Evolutionary conservation across 2,888 invertebrate species (phyloP).

Genomic region (Lypha dubia): DNA sequence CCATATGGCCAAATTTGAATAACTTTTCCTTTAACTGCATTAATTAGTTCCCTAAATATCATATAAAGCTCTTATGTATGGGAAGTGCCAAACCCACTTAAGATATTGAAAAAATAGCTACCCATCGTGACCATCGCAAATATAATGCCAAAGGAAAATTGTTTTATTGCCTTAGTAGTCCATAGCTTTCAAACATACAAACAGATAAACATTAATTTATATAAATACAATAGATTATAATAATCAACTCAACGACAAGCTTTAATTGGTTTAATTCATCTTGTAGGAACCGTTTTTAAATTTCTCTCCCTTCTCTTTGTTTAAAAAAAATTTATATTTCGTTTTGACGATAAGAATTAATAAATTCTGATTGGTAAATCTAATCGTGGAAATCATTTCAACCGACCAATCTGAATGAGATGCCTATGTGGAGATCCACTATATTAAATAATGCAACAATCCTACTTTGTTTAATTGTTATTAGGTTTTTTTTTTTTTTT

Average conservation of each 20-base stretch:
- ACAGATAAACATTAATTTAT: too few relatives aligned
- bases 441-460: background rate
- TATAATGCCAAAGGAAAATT: too few relatives aligned
- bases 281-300: background rate
- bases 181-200: too few relatives aligned
- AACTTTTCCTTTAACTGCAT: too few relatives aligned
- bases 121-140: too few relatives aligned
- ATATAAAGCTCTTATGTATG: too few relatives aligned
- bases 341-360: conserved; percentile 31
- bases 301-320: background rate
- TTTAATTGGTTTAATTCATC: background rate
- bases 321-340: background rate
- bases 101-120: too few relatives aligned
- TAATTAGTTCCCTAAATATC: too few relatives aligned
- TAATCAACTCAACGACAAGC: background rate
- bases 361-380: conserved; percentile 53
- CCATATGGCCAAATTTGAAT: too few relatives aligned
- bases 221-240: background rate
- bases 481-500: background rate
- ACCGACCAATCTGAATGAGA: conserved; percentile 46
- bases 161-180: too few relatives aligned
- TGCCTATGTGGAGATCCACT: background rate
- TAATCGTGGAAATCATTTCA: conserved; percentile 1
- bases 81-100: too few relatives aligned
- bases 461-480: background rate